Evolutionary conservation across 1,140 invertebrate genomes (phyloP).

Genomic region (Araneus ventricosus): DNA sequence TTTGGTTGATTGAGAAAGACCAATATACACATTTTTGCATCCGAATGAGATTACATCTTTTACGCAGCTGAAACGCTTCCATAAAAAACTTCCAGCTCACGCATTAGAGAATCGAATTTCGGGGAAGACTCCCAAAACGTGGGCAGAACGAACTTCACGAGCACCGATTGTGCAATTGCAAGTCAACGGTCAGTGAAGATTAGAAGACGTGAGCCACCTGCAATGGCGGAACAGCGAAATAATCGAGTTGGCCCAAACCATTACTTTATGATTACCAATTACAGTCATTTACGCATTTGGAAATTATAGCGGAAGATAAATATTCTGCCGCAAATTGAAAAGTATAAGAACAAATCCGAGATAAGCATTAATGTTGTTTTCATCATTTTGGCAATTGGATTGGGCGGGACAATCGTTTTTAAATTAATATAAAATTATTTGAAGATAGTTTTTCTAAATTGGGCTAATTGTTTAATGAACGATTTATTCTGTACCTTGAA

Average conservation of each 20-base stretch:
- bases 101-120: conserved; percentile 54
- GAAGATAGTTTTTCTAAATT: too few relatives aligned
- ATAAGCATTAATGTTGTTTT: neutral
- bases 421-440: too few relatives aligned
- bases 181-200: conserved; percentile 54
- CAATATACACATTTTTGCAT: neutral
- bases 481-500: too few relatives aligned
- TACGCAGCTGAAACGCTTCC: conserved; percentile 34
- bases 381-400: too few relatives aligned
- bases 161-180: conserved; percentile 34
- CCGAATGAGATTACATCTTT: neutral
- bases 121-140: conserved; percentile 29
- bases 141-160: conserved; percentile 36
- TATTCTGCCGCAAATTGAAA: neutral
- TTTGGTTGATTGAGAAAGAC: neutral
- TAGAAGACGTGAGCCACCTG: conserved; percentile 44
- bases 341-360: neutral
- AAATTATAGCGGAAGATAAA: neutral
- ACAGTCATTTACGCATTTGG: conserved; percentile 14
- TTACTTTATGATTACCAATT: conserved; percentile 36
- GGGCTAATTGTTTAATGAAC: too few relatives aligned
- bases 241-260: neutral
- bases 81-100: neutral
- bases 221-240: neutral
- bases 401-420: too few relatives aligned